These are phyloP conservation scores for Orbicella faveolata DNA, from an alignment of 64 coral and sea anemone species.

Conservation along the genomic window DNA sequence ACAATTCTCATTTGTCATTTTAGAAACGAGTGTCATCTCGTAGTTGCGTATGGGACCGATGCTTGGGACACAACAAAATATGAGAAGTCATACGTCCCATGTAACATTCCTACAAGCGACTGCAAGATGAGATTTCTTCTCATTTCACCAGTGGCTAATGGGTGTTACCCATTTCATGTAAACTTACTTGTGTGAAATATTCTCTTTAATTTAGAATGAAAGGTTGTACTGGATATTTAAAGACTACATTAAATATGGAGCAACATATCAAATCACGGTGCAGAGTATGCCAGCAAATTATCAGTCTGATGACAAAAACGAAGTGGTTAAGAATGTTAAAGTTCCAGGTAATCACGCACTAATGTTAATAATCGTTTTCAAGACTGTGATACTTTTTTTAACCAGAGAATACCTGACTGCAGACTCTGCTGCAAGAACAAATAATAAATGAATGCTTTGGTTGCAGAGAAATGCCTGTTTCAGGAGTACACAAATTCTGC, in stretches of 20 bases:
- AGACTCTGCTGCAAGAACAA: too few relatives aligned
- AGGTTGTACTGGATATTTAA: background rate
- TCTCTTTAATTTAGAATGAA: background rate
- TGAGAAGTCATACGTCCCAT: too few relatives aligned
- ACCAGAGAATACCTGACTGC: background rate
- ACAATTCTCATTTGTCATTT: too few relatives aligned
- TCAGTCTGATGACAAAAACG: background rate
- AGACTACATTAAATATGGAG: background rate
- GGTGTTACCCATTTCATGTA: too few relatives aligned
- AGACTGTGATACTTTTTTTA: background rate
- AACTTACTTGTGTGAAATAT: background rate
- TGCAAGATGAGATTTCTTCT: too few relatives aligned
- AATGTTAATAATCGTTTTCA: background rate
- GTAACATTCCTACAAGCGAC: too few relatives aligned
- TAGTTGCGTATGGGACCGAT: too few relatives aligned
- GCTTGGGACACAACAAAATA: too few relatives aligned
- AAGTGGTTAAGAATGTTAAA: background rate
- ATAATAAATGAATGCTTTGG: background rate
- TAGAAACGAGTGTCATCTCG: too few relatives aligned
- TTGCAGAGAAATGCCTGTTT: conserved; percentile 1
- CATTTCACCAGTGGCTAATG: too few relatives aligned
- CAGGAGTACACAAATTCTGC: background rate
- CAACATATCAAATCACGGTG: background rate
- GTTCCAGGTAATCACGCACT: background rate
- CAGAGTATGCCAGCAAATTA: conserved; percentile 16